Evolutionary conservation across 2,888 invertebrate genomes (phyloP).

Genomic region (Thelaira solivaga): DNA sequence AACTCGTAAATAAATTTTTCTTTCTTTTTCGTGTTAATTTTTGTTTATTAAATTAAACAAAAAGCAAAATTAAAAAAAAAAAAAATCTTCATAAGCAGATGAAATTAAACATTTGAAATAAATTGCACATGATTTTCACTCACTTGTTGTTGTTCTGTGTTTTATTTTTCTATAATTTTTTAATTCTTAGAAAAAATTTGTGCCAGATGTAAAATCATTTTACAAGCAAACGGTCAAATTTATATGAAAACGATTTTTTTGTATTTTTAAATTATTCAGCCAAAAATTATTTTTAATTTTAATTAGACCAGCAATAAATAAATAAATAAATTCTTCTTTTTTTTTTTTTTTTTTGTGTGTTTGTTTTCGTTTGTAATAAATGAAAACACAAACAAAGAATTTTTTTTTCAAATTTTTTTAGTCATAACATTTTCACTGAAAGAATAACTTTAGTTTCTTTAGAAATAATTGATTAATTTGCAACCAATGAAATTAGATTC

Average conservation of each 20-base stretch:
- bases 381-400: too few relatives aligned
- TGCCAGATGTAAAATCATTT: constrained; percentile 37
- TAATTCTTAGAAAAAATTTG: constrained; percentile 24
- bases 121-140: constrained; percentile 28
- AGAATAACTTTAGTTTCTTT: too few relatives aligned
- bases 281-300: constrained; percentile 23
- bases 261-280: constrained; percentile 6
- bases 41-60: constrained; percentile 6
- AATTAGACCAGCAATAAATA: constrained; percentile 7
- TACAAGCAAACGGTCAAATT: not conserved
- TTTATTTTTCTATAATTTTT: not conserved
- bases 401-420: too few relatives aligned
- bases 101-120: constrained; percentile 6
- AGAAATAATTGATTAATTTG: too few relatives aligned
- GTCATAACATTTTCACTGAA: too few relatives aligned
- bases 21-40: not conserved
- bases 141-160: not conserved
- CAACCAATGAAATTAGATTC: too few relatives aligned
- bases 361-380: too few relatives aligned
- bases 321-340: too few relatives aligned
- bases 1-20: not conserved
- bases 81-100: constrained; percentile 13
- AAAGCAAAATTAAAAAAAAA: not conserved
- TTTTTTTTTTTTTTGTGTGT: too few relatives aligned
- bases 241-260: not conserved